A percentile compares a stretch with the other conserved stretches of the same genome.
Evolutionary conservation across 2,797 vertebrate genomes (phyloP).

Genomic region (Halcyon badia): DNA sequence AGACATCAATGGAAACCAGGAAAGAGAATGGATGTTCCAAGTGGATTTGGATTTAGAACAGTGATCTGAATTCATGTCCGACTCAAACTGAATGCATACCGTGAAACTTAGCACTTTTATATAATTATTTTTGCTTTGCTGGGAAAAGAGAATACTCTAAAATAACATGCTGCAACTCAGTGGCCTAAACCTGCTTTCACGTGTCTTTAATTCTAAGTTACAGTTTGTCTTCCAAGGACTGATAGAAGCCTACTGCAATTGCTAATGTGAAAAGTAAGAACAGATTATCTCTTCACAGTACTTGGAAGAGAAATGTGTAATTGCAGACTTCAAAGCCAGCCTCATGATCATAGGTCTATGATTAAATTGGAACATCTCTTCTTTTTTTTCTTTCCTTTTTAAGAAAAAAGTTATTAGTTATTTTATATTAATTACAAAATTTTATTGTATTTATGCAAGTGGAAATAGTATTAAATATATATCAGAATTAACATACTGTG

Average conservation of each 20-base stretch:
- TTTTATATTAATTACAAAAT: background rate
- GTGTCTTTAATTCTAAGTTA: background rate
- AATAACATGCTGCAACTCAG: background rate
- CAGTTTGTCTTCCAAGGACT: background rate
- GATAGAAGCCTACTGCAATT: background rate
- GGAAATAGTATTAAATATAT: background rate
- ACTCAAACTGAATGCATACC: background rate
- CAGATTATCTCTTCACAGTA: background rate
- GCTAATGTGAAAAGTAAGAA: background rate
- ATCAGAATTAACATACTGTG: background rate
- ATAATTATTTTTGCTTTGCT: background rate
- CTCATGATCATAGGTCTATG: background rate
- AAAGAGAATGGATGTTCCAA: background rate
- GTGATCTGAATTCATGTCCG: background rate
- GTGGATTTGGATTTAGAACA: background rate
- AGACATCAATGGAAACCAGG: background rate
- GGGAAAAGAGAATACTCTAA: background rate
- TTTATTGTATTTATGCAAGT: background rate
- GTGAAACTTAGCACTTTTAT: background rate
- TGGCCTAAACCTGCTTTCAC: background rate
- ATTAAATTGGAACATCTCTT: background rate
- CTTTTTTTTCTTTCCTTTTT: background rate
- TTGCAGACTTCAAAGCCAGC: conserved; percentile 11
- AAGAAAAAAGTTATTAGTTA: background rate
- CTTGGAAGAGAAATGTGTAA: background rate